phyloP scores from a whole-genome alignment of 2,888 invertebrate genomes.

The Polia nebulosa region DNA sequence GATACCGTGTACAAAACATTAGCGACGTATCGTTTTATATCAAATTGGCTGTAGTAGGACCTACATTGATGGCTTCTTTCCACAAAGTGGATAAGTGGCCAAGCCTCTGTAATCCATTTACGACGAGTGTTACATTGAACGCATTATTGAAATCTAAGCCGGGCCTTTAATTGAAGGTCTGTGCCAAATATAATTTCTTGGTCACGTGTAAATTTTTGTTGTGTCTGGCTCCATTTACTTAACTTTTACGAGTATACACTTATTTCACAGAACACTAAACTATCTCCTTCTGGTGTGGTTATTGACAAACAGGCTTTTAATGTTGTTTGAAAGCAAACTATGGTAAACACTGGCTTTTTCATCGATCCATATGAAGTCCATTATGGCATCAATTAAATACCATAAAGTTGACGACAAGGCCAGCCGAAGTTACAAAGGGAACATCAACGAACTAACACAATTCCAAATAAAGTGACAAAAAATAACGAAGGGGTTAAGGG shows the following conservation, averaged over 20 bases:
- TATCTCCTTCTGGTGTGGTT: not conserved
- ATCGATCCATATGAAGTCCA: not conserved
- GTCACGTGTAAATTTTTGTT: not conserved
- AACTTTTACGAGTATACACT: not conserved
- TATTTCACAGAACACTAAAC: not conserved
- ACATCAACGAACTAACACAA: not conserved
- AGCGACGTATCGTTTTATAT: no score
- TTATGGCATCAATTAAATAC: not conserved
- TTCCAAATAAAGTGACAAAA: not conserved
- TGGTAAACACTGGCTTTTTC: not conserved
- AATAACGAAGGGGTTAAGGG: not conserved
- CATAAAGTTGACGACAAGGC: not conserved
- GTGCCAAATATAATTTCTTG: not conserved
- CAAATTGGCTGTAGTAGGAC: constrained; percentile 23
- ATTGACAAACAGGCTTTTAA: not conserved
- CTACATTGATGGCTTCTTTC: constrained; percentile 55
- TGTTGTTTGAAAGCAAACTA: not conserved
- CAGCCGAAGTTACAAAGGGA: not conserved
- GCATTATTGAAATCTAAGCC: constrained; percentile 23
- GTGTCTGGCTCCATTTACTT: not conserved
- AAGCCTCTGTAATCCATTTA: constrained; percentile 46
- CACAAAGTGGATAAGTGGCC: constrained; percentile 51
- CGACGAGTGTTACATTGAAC: constrained; percentile 25
- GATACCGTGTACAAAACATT: no score
- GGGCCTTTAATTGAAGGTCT: constrained; percentile 31